Base-by-base conservation (phyloP, 2,888 invertebrate species). In the Eudasyphora cyanicolor region DNA sequence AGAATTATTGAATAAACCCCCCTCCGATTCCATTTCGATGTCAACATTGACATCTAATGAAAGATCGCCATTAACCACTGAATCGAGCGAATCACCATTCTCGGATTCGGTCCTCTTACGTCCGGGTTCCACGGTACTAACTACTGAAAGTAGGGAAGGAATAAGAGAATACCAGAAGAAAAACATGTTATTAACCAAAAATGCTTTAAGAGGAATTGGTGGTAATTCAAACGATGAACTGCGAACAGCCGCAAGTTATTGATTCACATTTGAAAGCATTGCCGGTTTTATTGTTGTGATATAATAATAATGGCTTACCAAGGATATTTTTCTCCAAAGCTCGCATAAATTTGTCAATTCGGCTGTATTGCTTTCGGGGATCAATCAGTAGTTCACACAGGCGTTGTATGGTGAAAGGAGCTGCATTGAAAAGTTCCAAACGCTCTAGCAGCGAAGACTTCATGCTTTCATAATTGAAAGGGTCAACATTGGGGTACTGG, bases 291-390 rank as follows among this genome's bases (percentile, higher is more conserved):
- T 51, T 51, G 57, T 12, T 69, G 27, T 21, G 45, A 21, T 67
- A 75, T 21, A 35, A 51, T 6, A 70, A 85, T 57, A 29, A 67
- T n/a, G 21, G 74, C 88, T 89, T 88, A 92, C 92, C 92, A 87
- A 97, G 92, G 87, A 98, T 97, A 89, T 97, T 97, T 92, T 99
- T 99, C 92, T 99, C 99, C 82, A 99, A 94, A 0, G 99, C 99
- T 81, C 99, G 94, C 96, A 99, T 97, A 91, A 97, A 99, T 92
- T 99, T 99, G 91, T 99, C 99, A 84, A 98, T 96, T 84, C 98
- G 94, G 89, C 97, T 97, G 92, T 99, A 99, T 90, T 99, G 98
- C 91, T 97, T 97, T 24, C 96, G 94, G 1, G 99, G 99, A 86
- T 95, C 95, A 3, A 97, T 97, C 1, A 99, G 93, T 32, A 99